Base-by-base conservation (phyloP, 2,113 vertebrate species). In the Perca schrenkii region DNA sequence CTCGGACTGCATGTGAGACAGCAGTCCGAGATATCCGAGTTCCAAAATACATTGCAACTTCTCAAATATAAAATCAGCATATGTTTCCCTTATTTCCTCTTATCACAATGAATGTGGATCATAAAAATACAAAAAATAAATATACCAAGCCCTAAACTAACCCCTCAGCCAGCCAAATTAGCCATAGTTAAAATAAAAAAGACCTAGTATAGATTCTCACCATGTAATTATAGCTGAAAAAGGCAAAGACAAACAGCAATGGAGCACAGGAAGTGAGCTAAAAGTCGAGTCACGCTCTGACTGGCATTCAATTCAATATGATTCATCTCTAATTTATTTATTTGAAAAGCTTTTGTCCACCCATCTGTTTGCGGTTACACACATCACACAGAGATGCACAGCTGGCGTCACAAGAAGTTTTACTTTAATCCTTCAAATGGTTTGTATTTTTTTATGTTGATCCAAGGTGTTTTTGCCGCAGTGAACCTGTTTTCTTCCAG, bases 291-390 rank as follows among this genome's bases (percentile, higher is more conserved):
- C 65, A 71, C 4, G 2, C 57, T 54, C 47, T 58, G 70, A 53
- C 70, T n/a, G 49, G 14, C 3, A 11, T 58, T 64, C 14, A 52
- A 8, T 36, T 66, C 15, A 50, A 17, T 10, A 5, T 81, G 84
- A 86, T 74, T 81, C 68, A 77, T 10, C 31, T 34, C 1, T 16
- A 25, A 21, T 57, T 65, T 10, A 36, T 43, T 56, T 22, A 22
- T 83, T 67, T 81, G 8, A 67, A 67, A 16, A 61, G 31, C 50
- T 63, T 77, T 71, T 62, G 25, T 71, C 31, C 54, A 40, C 43
- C 49, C 68, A 52, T 31, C 66, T 72, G 76, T 13, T 21, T 56
- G 22, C 15, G 71, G 22, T 54, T 66, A 83, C 36, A 67, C 71
- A 19, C 72, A 69, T 52, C 8, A 8, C 40, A 61, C 17, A 61